A percentile compares a stretch with the other conserved stretches of the same genome.
Conservation (phyloP, 1,140 invertebrate species). For the Homalodisca vitripennis region DNA sequence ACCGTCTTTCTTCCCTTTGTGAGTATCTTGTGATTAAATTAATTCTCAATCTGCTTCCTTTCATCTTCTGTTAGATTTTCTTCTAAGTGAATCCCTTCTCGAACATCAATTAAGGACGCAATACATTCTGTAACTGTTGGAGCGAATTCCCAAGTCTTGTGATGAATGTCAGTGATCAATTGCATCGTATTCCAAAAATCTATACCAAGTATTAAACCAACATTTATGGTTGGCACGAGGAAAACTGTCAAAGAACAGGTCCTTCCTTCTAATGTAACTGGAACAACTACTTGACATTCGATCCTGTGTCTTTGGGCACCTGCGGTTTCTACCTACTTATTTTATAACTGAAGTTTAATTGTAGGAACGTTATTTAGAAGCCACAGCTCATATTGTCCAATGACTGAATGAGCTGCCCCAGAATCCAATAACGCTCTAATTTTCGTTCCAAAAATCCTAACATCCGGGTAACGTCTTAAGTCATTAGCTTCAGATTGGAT, state of each 20-base stretch:
- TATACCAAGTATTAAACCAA: not conserved
- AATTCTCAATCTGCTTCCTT: not conserved
- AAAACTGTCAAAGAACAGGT: not conserved
- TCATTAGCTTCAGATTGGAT: too few species aligned
- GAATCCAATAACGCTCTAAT: not conserved
- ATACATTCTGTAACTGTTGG: not conserved
- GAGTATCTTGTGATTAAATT: not conserved
- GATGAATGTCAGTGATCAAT: not conserved
- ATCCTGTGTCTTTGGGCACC: not conserved
- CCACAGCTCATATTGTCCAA: not conserved
- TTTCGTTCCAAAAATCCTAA: not conserved
- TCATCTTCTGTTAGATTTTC: not conserved
- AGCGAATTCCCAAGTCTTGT: not conserved
- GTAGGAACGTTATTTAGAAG: not conserved
- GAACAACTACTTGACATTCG: not conserved
- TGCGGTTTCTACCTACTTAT: not conserved
- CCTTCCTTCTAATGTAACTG: not conserved
- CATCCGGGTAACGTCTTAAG: not conserved
- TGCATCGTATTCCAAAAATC: not conserved
- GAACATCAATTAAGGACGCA: not conserved
- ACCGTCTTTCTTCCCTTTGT: not conserved
- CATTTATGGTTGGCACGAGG: not conserved
- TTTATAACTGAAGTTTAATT: not conserved
- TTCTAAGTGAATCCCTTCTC: not conserved
- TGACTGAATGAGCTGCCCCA: not conserved